phyloP scores from a whole-genome alignment of 2,113 vertebrate genomes.

The Equus quagga region DNA sequence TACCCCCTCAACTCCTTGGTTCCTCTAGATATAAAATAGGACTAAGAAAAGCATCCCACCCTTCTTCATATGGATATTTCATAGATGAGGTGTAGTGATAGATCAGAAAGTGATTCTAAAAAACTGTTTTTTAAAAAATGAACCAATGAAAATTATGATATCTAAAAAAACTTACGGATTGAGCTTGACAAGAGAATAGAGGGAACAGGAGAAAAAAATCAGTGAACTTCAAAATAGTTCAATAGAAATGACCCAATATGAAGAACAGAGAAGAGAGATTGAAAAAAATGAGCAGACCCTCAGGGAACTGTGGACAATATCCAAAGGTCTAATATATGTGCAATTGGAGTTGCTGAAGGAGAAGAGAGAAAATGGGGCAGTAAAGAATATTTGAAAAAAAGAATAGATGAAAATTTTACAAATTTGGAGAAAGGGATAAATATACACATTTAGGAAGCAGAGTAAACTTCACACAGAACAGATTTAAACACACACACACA shows the following conservation, averaged over 20 bases:
- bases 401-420: neutral
- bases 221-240: slow-evolving; percentile 32
- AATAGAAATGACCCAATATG: slow-evolving; percentile 1
- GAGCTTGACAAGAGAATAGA: slow-evolving; percentile 18
- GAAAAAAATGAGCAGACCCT: neutral
- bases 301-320: neutral
- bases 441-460: neutral
- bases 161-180: neutral
- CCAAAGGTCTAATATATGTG: neutral
- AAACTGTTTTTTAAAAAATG: slow-evolving; percentile 1
- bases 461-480: neutral
- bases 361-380: neutral
- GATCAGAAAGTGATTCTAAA: neutral
- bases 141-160: neutral
- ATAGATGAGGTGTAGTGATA: neutral
- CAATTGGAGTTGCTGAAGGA: neutral
- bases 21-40: slow-evolving; percentile 16
- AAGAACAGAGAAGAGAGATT: neutral
- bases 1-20: neutral
- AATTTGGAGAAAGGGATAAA: neutral
- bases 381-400: neutral
- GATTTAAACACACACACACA: neutral
- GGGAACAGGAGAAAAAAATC: neutral
- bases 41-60: neutral
- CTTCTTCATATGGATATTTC: slow-evolving; percentile 8